These are phyloP conservation scores for Leptinotarsa juncta DNA, from an alignment of 2,888 invertebrate species.

Conservation along the genomic window DNA sequence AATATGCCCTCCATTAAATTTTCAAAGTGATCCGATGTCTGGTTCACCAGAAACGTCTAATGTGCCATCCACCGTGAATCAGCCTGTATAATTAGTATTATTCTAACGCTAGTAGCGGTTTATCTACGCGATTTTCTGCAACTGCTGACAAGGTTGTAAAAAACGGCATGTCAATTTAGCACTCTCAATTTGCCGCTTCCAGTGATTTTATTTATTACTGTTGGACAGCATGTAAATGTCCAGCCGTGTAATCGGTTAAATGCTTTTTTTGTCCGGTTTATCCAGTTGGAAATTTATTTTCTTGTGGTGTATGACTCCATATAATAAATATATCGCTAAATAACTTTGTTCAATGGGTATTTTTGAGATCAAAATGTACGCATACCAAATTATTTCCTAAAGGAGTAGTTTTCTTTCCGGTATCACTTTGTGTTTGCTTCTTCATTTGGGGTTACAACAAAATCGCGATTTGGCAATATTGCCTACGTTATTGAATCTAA, in stretches of 20 bases:
- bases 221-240: slow-evolving; percentile 10
- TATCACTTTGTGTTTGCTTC: too few species aligned
- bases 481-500: slow-evolving; percentile 40
- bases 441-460: not conserved
- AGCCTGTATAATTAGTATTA: slow-evolving; percentile 9
- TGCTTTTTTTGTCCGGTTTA: slow-evolving; percentile 2
- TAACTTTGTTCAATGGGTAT: not conserved
- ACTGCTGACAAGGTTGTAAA: slow-evolving; percentile 16
- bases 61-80: too few species aligned
- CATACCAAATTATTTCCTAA: too few species aligned
- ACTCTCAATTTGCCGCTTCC: slow-evolving; percentile 14
- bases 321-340: not conserved
- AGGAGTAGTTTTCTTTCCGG: too few species aligned
- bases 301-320: not conserved
- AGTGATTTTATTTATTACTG: slow-evolving; percentile 20
- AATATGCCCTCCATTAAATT: too few species aligned
- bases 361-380: too few species aligned
- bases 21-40: too few species aligned
- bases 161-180: slow-evolving; percentile 15
- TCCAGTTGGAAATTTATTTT: slow-evolving; percentile 1
- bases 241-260: slow-evolving; percentile 12
- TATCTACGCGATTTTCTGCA: not conserved
- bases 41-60: too few species aligned
- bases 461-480: slow-evolving; percentile 21
- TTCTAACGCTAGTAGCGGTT: not conserved